These are phyloP conservation scores for Heliothis peltigera DNA, from an alignment of 2,888 invertebrate species.

Conservation along the genomic window DNA sequence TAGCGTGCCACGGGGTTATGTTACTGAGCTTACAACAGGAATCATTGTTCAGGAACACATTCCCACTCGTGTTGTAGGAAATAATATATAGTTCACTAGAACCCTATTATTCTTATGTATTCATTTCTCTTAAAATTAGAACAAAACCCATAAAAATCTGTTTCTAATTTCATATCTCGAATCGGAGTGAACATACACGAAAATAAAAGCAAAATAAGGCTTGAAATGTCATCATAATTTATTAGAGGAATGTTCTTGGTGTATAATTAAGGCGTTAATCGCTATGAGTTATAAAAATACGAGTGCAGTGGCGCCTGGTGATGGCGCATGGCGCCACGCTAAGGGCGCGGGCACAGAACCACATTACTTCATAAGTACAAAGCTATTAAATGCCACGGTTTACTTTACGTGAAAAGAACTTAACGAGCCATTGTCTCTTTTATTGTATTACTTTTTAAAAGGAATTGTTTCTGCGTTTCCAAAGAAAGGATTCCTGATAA, in stretches of 20 bases:
- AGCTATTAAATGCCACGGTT: conserved; percentile 29
- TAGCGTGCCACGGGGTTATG: conserved; percentile 43
- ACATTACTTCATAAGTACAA: conserved; percentile 56
- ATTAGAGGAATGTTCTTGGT: conserved; percentile 62
- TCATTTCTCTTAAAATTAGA: too few species aligned
- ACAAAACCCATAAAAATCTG: neutral
- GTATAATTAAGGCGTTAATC: conserved; percentile 68
- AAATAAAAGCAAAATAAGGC: conserved; percentile 43
- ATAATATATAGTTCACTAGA: too few species aligned
- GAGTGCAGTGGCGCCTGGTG: conserved; percentile 57
- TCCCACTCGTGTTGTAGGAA: conserved; percentile 4
- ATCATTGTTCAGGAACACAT: conserved; percentile 19
- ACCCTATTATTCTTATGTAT: too few species aligned
- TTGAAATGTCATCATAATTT: conserved; percentile 61
- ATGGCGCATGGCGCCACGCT: conserved; percentile 62
- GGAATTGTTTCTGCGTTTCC: neutral
- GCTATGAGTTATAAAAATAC: conserved; percentile 63
- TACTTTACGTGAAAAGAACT: conserved; percentile 21
- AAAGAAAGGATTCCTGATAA: neutral
- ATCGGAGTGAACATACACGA: conserved; percentile 11
- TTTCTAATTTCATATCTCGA: conserved; percentile 14
- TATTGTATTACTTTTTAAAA: conserved; percentile 1
- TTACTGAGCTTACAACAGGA: conserved; percentile 42
- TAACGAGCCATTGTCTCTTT: conserved; percentile 26
- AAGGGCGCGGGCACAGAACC: conserved; percentile 37